Evolutionary conservation across 2,113 vertebrate genomes (phyloP).

Genomic region (Nothobranchius kuhntae): DNA sequence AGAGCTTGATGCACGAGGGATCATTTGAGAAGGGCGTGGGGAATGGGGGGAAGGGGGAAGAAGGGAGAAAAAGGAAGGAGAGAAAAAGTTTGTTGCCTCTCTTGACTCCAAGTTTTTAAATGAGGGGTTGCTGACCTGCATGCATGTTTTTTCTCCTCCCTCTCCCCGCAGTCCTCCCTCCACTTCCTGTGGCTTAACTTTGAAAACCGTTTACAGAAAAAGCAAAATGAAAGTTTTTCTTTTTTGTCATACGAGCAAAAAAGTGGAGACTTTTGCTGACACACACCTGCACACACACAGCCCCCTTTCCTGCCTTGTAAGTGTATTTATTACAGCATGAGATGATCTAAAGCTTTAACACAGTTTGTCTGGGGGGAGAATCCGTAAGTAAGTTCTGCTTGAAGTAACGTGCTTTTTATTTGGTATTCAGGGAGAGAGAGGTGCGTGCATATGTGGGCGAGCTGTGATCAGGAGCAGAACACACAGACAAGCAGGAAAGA

Average conservation of each 20-base stretch:
- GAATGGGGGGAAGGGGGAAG: neutral
- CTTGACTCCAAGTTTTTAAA: slow-evolving; percentile 39
- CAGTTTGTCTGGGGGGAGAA: slow-evolving; percentile 36
- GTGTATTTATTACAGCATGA: slow-evolving; percentile 62
- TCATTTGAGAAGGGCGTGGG: slow-evolving; percentile 57
- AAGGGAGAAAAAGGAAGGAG: slow-evolving; percentile 24
- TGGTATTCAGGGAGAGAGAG: neutral
- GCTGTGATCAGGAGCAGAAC: slow-evolving; percentile 22
- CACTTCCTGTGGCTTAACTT: slow-evolving; percentile 55
- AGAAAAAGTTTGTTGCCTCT: slow-evolving; percentile 28
- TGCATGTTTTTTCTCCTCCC: slow-evolving; percentile 21
- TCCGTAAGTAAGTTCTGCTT: slow-evolving; percentile 32
- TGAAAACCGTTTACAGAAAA: slow-evolving; percentile 64
- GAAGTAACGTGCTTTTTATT: neutral
- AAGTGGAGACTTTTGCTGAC: slow-evolving; percentile 36
- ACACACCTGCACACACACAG: neutral
- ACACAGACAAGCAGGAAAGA: slow-evolving; percentile 23
- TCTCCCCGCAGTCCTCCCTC: slow-evolving; percentile 10
- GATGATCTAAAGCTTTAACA: slow-evolving; percentile 58
- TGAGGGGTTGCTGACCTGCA: slow-evolving; percentile 28
- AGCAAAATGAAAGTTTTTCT: slow-evolving; percentile 59
- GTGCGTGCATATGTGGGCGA: slow-evolving; percentile 20
- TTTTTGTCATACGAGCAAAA: neutral
- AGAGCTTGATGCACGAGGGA: slow-evolving; percentile 42
- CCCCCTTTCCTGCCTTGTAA: slow-evolving; percentile 17